Evolutionary conservation across 1,140 invertebrate genomes (phyloP).

Genomic region (Heliconius nattereri): DNA sequence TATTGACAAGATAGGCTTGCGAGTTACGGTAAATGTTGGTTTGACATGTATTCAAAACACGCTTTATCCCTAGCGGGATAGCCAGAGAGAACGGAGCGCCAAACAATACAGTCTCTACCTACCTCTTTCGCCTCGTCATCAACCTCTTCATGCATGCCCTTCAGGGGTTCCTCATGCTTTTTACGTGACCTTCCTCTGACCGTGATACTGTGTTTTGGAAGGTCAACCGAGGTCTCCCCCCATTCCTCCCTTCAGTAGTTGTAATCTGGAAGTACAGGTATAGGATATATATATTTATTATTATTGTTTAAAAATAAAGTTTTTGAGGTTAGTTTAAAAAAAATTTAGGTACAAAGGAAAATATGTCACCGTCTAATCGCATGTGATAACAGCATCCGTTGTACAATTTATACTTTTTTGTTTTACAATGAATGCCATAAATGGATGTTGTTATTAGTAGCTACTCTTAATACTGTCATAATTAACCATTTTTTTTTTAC

Average conservation of each 20-base stretch:
- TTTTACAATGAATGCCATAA: background rate
- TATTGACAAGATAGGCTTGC: background rate
- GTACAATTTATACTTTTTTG: background rate
- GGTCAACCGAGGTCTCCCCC: no score
- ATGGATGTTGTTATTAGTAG: no score
- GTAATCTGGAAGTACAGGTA: background rate
- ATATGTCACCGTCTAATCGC: constrained; percentile 1
- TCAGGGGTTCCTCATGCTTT: no score
- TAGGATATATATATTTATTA: background rate
- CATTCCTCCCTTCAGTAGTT: background rate
- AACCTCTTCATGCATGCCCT: no score
- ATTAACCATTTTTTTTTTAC: background rate
- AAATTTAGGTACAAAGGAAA: background rate
- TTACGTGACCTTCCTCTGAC: no score
- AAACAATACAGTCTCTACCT: no score
- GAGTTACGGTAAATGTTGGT: background rate
- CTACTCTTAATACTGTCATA: no score
- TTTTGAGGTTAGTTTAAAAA: background rate
- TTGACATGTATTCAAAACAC: background rate
- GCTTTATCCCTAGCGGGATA: no score
- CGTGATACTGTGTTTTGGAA: no score
- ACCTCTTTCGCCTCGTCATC: no score
- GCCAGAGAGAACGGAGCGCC: no score
- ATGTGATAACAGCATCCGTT: constrained; percentile 8
- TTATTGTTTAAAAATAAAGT: background rate